Conservation (phyloP, 2,888 invertebrate species). For the Boloria selene region DNA sequence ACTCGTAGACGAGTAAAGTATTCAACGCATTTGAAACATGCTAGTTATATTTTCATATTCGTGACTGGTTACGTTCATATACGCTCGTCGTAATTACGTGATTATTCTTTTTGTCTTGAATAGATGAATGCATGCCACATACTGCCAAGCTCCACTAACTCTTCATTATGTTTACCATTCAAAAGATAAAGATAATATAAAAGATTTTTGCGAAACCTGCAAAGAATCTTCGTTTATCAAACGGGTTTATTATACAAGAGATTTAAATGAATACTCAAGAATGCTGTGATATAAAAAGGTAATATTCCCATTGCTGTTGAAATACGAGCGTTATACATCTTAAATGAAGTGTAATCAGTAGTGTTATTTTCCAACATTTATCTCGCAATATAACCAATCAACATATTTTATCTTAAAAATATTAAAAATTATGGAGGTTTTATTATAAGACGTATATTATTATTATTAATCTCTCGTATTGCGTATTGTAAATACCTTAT, state of each 20-base stretch:
- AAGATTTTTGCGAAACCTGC: neutral
- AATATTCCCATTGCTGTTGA: neutral
- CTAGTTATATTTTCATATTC: slow-evolving; percentile 14
- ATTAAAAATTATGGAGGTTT: too few species aligned
- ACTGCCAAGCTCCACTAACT: slow-evolving; percentile 10
- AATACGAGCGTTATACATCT: neutral
- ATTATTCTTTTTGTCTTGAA: slow-evolving; percentile 17
- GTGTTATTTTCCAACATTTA: too few species aligned
- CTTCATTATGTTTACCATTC: slow-evolving; percentile 4
- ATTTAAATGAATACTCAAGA: neutral
- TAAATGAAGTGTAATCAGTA: too few species aligned
- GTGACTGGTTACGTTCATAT: slow-evolving; percentile 1
- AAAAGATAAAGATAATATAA: slow-evolving; percentile 7
- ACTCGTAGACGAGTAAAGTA: slow-evolving; percentile 1
- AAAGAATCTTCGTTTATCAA: neutral
- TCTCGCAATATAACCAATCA: too few species aligned
- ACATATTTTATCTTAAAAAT: too few species aligned
- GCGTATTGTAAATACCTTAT: too few species aligned
- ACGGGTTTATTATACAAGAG: slow-evolving; percentile 8
- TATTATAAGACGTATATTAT: too few species aligned
- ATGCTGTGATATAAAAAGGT: neutral
- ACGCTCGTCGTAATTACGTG: slow-evolving; percentile 11
- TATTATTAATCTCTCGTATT: too few species aligned
- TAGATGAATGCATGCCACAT: slow-evolving; percentile 17
- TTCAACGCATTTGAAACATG: slow-evolving; percentile 10